Conservation (phyloP, 2,113 vertebrate genomes). For the Chauna torquata region DNA sequence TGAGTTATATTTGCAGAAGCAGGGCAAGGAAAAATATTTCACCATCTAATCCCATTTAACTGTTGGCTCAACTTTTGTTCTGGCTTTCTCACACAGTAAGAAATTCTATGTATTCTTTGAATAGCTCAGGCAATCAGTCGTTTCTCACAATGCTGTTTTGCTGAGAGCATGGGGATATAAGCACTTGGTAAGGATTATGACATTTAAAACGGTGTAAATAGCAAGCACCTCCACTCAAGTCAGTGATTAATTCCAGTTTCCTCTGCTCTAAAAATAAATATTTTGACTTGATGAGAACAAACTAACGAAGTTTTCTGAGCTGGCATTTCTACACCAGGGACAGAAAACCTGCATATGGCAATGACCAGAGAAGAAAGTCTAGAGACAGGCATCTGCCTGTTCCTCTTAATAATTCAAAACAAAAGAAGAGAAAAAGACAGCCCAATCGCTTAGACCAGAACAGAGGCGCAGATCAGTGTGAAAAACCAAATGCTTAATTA, state of each 20-base stretch:
- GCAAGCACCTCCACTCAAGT: not conserved
- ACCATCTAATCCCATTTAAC: not conserved
- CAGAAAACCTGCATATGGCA: not conserved
- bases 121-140: not conserved
- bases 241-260: conserved; percentile 25
- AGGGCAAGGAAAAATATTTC: not conserved
- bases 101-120: not conserved
- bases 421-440: not conserved
- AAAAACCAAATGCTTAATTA: not conserved
- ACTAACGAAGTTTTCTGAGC: not conserved
- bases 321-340: not conserved
- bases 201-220: conserved; percentile 26
- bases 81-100: not conserved
- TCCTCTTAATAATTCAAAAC: not conserved
- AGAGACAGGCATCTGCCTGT: not conserved
- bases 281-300: conserved; percentile 38
- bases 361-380: not conserved
- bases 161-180: not conserved
- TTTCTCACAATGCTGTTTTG: not conserved
- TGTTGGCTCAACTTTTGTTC: conserved; percentile 47
- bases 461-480: not conserved
- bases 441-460: not conserved
- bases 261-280: conserved; percentile 11
- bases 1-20: not conserved
- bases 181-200: not conserved